Conservation (phyloP, 2,888 invertebrate genomes). For the Cephus runcator region DNA sequence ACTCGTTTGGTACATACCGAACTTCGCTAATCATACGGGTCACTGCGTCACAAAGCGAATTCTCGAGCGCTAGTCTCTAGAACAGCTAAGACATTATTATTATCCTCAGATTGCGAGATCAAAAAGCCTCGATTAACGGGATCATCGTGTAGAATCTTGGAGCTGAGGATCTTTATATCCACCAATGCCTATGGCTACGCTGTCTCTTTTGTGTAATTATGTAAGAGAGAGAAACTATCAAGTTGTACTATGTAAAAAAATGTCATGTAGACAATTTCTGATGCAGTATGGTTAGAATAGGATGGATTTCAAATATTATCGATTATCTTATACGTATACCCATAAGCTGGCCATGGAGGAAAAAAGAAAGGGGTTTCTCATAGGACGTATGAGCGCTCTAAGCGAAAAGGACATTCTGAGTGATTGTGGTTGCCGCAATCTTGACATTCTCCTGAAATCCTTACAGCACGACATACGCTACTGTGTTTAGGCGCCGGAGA, state of each 20-base stretch:
- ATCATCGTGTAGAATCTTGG: not conserved
- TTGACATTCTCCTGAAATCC: constrained; percentile 58
- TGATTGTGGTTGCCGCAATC: constrained; percentile 63
- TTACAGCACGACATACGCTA: constrained; percentile 22
- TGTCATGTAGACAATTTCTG: not conserved
- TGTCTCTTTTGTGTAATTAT: not conserved
- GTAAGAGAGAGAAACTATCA: not conserved
- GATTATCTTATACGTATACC: constrained; percentile 9
- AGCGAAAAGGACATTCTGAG: constrained; percentile 63
- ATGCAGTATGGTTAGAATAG: not conserved
- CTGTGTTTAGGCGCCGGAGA: not conserved
- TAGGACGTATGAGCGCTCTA: constrained; percentile 62
- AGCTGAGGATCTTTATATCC: not conserved
- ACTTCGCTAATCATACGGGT: constrained; percentile 63
- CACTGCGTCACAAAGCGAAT: constrained; percentile 61
- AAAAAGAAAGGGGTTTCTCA: constrained; percentile 54
- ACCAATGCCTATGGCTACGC: not conserved
- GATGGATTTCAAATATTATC: not conserved
- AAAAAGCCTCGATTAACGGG: constrained; percentile 31
- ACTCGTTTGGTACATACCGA: constrained; percentile 30
- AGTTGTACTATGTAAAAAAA: not conserved
- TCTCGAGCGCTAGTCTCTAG: constrained; percentile 39
- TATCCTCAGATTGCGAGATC: constrained; percentile 25
- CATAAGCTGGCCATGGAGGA: constrained; percentile 40
- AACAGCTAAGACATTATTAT: constrained; percentile 47